Evolutionary conservation across 2,113 vertebrate species (phyloP).

Genomic region (Mormyrus iriodes): DNA sequence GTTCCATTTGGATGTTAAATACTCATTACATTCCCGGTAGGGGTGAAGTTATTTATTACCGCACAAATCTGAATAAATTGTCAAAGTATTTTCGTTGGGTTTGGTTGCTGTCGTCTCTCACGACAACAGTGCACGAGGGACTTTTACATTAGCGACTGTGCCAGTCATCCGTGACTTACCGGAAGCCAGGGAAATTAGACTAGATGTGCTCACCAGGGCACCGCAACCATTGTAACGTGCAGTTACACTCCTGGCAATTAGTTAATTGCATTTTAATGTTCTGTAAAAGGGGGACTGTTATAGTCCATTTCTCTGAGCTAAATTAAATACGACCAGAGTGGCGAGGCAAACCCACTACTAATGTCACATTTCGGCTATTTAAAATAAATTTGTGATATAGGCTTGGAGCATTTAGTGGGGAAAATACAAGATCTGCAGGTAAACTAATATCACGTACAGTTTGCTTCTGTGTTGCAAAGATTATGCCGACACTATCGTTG

Average conservation of each 20-base stretch:
- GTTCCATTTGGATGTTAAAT: not conserved
- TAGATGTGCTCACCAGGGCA: not conserved
- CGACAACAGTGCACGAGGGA: not conserved
- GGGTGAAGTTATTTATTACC: not conserved
- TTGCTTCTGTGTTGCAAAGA: not conserved
- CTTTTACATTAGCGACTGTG: not conserved
- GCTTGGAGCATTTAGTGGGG: not conserved
- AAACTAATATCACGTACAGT: not conserved
- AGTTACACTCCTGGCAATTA: constrained; percentile 11
- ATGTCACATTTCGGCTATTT: not conserved
- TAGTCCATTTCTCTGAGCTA: not conserved
- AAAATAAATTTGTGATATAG: not conserved
- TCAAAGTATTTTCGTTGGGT: not conserved
- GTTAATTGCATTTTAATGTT: constrained; percentile 18
- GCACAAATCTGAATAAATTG: not conserved
- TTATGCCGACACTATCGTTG: not conserved
- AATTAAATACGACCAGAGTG: not conserved
- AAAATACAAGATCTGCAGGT: not conserved
- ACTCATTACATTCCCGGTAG: not conserved
- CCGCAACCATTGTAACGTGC: constrained; percentile 1
- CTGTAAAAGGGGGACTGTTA: not conserved
- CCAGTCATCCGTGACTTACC: not conserved
- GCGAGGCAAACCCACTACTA: not conserved
- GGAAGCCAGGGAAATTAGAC: constrained; percentile 13
- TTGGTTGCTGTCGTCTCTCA: not conserved